Evolutionary conservation across 2,888 invertebrate genomes (phyloP), one percentile per base, ranked within the genome.

Genomic region (Amphipyra tragopoginis): DNA sequence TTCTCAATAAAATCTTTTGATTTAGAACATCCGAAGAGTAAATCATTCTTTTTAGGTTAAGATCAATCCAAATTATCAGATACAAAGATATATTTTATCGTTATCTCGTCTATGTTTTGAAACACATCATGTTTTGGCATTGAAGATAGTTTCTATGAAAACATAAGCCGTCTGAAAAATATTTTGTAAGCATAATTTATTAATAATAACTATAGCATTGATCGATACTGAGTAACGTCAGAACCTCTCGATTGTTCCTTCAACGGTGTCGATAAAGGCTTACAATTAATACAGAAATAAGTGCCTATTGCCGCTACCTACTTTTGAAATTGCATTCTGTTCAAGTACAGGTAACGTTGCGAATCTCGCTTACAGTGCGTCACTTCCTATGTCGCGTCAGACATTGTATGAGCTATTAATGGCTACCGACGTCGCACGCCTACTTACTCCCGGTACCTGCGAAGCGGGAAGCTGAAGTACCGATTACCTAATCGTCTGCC

Each of bases 11-110:
- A 36, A 36, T 10, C 36, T 36, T 36, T 7, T 10, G 9, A 36
- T 10, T 36, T 36, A 36, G 36, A 36, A 36, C 8, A 36, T 4
- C 21, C 14, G 43, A 50, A 42, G 7, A 51, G 10, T 42, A 75
- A 55, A 63, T 57, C 50, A 39, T 48, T 42, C 36, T 29, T 58
- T 77, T 47, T 49, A 40, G 59, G 53, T 64, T 71, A 65, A 65
- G 52, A 65, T 72, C 53, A 63, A 50, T 56, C 60, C 29, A 51
- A 67, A 65, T 66, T 64, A 79, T 75, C 75, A 45, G 56, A 63
- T 61, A 61, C 39, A 45, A 49, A 64, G 76, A 79, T 60, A 60
- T 51, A 50, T 42, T 60, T 70, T 75, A 78, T 81, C 79, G 47
- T 66, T 69, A 75, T 75, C 77, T 63, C 45, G 55, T 56, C 59